Evolutionary conservation across 2,888 invertebrate species (phyloP).

Genomic region (Leptarthrus brevirostris): DNA sequence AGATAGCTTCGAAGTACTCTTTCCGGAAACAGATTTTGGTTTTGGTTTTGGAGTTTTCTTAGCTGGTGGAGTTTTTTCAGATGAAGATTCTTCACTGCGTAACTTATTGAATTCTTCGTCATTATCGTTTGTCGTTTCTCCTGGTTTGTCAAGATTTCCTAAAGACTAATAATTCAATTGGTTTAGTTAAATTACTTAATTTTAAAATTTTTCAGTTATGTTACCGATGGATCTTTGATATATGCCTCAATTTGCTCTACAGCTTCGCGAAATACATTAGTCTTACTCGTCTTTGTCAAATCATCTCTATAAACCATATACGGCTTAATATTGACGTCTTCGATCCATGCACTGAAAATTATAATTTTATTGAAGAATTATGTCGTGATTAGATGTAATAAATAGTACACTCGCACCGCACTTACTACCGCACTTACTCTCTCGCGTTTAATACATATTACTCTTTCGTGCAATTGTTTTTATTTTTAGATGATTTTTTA

Average conservation of each 20-base stretch:
- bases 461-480: too few species aligned
- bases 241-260: slow-evolving; percentile 83
- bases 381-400: too few species aligned
- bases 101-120: slow-evolving; percentile 80
- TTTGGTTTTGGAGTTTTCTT: slow-evolving; percentile 55
- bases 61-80: slow-evolving; percentile 54
- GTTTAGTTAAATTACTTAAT: background rate
- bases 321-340: slow-evolving; percentile 83
- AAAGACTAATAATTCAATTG: background rate
- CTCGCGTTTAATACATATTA: too few species aligned
- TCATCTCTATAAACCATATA: slow-evolving; percentile 84
- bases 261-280: slow-evolving; percentile 81
- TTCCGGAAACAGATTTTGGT: slow-evolving; percentile 55
- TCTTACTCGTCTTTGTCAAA: slow-evolving; percentile 80
- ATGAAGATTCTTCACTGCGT: slow-evolving; percentile 62
- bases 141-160: slow-evolving; percentile 3
- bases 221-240: slow-evolving; percentile 73
- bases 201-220: background rate
- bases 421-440: too few species aligned
- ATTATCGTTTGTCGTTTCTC: slow-evolving; percentile 65
- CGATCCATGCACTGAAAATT: slow-evolving; percentile 86
- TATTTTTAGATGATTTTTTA: too few species aligned
- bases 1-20: slow-evolving; percentile 47
- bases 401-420: too few species aligned
- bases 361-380: too few species aligned